Evolutionary conservation across 2,113 vertebrate genomes (phyloP).

Genomic region (Malurus cyaneus): DNA sequence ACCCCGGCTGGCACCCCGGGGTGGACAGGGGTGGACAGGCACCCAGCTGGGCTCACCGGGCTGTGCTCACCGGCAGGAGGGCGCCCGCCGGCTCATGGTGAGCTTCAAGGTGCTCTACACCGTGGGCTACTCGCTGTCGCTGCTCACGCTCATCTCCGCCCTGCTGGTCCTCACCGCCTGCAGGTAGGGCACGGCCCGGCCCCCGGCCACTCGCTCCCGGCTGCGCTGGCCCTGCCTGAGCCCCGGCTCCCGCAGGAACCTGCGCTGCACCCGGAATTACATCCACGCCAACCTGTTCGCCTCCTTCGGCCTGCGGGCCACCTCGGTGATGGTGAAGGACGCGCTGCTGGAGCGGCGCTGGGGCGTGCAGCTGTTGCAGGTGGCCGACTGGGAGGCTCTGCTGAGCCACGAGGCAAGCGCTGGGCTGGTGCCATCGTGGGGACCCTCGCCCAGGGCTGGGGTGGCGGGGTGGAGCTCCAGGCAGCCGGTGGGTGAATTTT

Average conservation of each 20-base stretch:
- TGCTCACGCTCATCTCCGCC: conserved; percentile 82
- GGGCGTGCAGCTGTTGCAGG: conserved; percentile 70
- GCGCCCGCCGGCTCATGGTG: conserved; percentile 76
- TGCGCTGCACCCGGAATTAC: conserved; percentile 83
- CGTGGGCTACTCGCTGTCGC: conserved; percentile 85
- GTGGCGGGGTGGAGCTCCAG: too few relatives aligned
- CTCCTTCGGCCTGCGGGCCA: conserved; percentile 82
- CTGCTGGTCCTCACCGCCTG: conserved; percentile 60
- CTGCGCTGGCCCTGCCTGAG: background rate
- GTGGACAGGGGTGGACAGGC: background rate
- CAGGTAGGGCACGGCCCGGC: background rate
- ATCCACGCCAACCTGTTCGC: conserved; percentile 83
- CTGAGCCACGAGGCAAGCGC: conserved; percentile 72
- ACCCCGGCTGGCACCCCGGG: background rate
- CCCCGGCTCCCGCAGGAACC: conserved; percentile 62
- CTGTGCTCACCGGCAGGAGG: conserved; percentile 55
- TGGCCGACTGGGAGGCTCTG: conserved; percentile 75
- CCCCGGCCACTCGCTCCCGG: background rate
- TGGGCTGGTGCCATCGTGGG: background rate
- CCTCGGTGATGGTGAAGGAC: conserved; percentile 81
- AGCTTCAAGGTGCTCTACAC: conserved; percentile 87
- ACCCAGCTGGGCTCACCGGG: rapidly evolving
- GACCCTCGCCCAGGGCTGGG: rapidly evolving
- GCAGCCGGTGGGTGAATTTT: rapidly evolving
- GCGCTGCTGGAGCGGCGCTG: conserved; percentile 77